Evolutionary conservation across 2,888 invertebrate genomes (phyloP).

Genomic region (Myopa testacea): DNA sequence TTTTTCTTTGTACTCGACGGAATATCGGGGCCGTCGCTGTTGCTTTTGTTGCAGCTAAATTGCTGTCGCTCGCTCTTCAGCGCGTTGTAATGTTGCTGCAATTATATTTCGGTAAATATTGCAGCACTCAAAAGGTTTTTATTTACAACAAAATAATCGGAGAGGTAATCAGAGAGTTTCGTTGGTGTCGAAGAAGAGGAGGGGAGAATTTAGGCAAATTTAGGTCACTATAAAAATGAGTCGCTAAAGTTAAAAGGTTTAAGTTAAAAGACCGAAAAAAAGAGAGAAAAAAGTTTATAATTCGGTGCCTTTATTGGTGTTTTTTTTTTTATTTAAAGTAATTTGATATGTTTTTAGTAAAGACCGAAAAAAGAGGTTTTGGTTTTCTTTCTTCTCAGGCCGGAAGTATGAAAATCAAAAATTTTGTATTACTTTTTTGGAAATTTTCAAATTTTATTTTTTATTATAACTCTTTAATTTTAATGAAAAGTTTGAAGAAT

Average conservation of each 20-base stretch:
- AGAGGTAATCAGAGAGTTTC: background rate
- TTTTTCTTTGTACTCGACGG: background rate
- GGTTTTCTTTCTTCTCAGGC: too few species aligned
- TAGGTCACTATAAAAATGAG: background rate
- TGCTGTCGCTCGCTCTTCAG: background rate
- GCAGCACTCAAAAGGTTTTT: background rate
- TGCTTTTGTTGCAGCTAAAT: background rate
- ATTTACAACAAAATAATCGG: constrained; percentile 1
- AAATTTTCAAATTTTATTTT: too few species aligned
- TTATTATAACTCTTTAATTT: too few species aligned
- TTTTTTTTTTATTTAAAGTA: too few species aligned
- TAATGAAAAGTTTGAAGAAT: too few species aligned
- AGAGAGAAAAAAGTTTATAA: background rate
- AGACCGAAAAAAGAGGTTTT: too few species aligned
- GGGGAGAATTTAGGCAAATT: background rate
- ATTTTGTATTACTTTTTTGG: too few species aligned
- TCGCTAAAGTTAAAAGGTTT: background rate
- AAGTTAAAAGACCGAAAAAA: background rate
- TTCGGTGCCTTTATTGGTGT: background rate
- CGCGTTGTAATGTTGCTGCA: background rate
- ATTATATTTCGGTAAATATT: background rate
- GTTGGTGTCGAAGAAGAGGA: background rate
- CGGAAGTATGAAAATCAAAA: too few species aligned
- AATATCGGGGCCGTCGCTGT: background rate
- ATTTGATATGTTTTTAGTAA: too few species aligned